Evolutionary conservation across 2,113 vertebrate species (phyloP).

Genomic region (Nothoprocta perdicaria): DNA sequence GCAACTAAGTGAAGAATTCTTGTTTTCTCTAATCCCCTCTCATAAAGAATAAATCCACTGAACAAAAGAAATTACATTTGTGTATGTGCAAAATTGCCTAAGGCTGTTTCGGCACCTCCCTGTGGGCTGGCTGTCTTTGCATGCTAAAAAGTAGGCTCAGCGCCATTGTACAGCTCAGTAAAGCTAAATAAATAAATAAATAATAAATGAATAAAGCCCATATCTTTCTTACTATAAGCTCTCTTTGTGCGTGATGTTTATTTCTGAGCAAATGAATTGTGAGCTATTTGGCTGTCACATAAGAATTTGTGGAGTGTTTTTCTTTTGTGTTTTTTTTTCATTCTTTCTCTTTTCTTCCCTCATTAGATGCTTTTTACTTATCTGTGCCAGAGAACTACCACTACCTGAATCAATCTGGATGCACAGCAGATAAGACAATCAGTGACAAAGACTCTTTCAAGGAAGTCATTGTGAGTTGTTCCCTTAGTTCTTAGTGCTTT

Average conservation of each 20-base stretch:
- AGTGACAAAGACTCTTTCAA: constrained; percentile 88
- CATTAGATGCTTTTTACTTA: constrained; percentile 89
- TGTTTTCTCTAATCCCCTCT: constrained; percentile 1
- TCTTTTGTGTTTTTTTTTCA: background rate
- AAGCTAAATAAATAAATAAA: background rate
- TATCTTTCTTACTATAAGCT: background rate
- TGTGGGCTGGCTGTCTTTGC: background rate
- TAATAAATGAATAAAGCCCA: background rate
- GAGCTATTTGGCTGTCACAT: background rate
- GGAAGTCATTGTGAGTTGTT: constrained; percentile 88
- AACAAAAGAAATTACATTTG: constrained; percentile 21
- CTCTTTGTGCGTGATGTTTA: background rate
- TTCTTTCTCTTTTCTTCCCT: constrained; percentile 3
- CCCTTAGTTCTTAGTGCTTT: background rate
- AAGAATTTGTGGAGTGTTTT: background rate
- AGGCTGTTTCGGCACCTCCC: background rate
- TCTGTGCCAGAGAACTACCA: constrained; percentile 87
- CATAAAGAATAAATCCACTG: constrained; percentile 26
- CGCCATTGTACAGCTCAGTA: background rate
- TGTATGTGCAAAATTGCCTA: constrained; percentile 24
- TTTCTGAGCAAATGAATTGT: background rate
- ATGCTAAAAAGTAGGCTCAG: background rate
- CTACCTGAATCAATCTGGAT: constrained; percentile 93
- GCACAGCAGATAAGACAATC: constrained; percentile 85
- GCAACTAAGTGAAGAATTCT: constrained; percentile 34